phyloP scores from a whole-genome alignment of 64 coral and sea anemone species.

The Pocillopora verrucosa region DNA sequence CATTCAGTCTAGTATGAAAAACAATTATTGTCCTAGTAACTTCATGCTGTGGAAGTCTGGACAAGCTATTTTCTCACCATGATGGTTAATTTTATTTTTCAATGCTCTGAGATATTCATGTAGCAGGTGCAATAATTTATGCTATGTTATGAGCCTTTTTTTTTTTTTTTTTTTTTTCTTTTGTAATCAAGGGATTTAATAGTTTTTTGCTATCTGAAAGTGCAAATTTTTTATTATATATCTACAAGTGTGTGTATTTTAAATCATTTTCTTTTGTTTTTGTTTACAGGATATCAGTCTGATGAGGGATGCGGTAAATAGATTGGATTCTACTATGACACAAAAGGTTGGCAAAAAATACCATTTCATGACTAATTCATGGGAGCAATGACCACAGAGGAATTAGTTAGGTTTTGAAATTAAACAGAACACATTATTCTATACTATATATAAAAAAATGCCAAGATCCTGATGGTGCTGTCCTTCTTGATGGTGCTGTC shows the following conservation, averaged over 20 bases:
- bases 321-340: constrained; percentile 77
- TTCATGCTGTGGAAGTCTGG: too few relatives aligned
- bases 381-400: neutral
- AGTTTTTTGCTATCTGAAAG: neutral
- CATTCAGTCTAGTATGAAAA: too few relatives aligned
- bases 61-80: too few relatives aligned
- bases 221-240: neutral
- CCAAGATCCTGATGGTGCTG: too few relatives aligned
- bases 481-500: too few relatives aligned
- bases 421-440: too few relatives aligned
- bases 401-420: neutral
- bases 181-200: neutral
- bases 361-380: neutral
- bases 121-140: too few relatives aligned
- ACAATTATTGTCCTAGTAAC: too few relatives aligned
- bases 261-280: neutral
- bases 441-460: too few relatives aligned
- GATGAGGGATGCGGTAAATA: constrained; percentile 93
- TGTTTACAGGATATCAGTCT: constrained; percentile 71
- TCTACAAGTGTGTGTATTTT: neutral
- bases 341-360: constrained; percentile 61
- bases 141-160: too few relatives aligned
- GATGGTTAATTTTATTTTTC: too few relatives aligned
- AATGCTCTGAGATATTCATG: too few relatives aligned
- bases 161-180: neutral